Base-by-base conservation (phyloP, 2,113 vertebrate genomes). In the Boleophthalmus pectinirostris region DNA sequence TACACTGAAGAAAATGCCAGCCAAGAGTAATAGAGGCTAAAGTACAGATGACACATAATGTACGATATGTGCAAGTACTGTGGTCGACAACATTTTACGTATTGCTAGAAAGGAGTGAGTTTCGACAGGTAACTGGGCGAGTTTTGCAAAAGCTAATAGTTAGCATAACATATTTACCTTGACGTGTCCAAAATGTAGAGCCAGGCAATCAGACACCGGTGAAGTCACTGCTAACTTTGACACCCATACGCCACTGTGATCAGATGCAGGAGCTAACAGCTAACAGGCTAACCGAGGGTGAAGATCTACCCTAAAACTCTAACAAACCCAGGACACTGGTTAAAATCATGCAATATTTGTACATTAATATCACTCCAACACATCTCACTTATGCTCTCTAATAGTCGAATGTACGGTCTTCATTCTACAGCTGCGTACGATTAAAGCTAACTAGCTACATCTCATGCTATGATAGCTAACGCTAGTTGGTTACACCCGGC, bases 181-280 rank as follows among this genome's bases (percentile, higher is more conserved):
- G 89, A 91, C 91, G 90, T 91, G 90, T 92, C 88, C 85, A 85
- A 84, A 91, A 87, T 85, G 84, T 78, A 80, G 90, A 87, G 75
- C 81, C 81, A 88, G 82, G 81, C 84, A 83, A 81, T 77, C 77
- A 85, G 83, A 81, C 82, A 81, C 77, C 74, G 72, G 79, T 69
- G 87, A 84, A 89, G 89, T 89, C 88, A 82, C 89, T 12, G 91
- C 83, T 84, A 86, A 83, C 86, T 86, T 69, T 82, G 89, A 90
- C 84, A 85, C 84, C 88, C 89, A 89, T 87, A 88, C 47, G 73
- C 77, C 69, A 63, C 76, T 33, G 72, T 56, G n/a, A 21, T 58
- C n/a, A 78, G 83, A 79, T 71, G 24, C 57, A 9, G 53, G 63
- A 61, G 88, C 79, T 86, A 88, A 80, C 72, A 38, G 76, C 79